A percentile compares a stretch with the other conserved stretches of the same genome.
Conservation (phyloP, 2,113 vertebrate species). For the Riparia riparia region DNA sequence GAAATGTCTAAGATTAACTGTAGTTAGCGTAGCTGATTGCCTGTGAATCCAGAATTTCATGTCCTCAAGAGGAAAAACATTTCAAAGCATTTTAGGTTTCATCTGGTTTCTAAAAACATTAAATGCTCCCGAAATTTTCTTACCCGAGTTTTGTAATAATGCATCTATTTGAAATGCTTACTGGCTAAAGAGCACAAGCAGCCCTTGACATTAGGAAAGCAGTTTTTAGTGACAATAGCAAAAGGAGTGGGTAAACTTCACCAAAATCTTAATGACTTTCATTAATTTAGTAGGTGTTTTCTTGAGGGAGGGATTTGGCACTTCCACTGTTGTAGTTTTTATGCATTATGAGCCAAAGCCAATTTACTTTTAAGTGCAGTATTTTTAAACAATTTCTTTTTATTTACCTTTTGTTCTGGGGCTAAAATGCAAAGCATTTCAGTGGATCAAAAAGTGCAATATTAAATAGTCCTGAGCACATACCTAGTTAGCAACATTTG, state of each 20-base stretch:
- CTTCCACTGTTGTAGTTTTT: background rate
- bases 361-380: background rate
- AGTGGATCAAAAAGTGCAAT: background rate
- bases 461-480: background rate
- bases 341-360: background rate
- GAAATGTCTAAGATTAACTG: background rate
- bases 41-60: background rate
- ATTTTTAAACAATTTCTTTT: background rate
- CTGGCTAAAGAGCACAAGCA: background rate
- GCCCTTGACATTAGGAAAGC: background rate
- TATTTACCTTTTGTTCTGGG: background rate
- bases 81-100: background rate
- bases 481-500: background rate
- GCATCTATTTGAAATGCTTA: background rate
- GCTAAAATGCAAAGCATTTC: background rate
- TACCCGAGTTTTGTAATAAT: background rate
- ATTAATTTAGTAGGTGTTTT: background rate
- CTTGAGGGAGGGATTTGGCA: background rate
- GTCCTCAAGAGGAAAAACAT: background rate
- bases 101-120: background rate
- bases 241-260: background rate
- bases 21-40: background rate
- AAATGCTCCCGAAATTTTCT: background rate
- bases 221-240: background rate
- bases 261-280: background rate